Conservation (phyloP, 2,888 invertebrate genomes). For the Hemithea aestivaria region DNA sequence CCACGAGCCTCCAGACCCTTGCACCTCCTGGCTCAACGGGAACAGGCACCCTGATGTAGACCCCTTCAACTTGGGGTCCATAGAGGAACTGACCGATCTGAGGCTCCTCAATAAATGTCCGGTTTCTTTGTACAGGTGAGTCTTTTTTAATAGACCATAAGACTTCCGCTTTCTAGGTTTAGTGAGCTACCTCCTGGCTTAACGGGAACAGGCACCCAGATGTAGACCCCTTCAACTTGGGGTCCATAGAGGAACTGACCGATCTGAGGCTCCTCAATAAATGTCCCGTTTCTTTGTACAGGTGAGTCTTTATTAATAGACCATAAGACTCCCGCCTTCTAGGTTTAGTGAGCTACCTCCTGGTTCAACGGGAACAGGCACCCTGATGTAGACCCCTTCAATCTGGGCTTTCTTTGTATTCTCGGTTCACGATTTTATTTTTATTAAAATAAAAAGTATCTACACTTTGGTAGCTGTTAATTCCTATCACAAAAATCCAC, state of each 20-base stretch:
- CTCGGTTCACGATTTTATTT: too few species aligned
- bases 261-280: slow-evolving; percentile 68
- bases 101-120: slow-evolving; percentile 63
- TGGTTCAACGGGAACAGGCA: slow-evolving; percentile 2
- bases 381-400: slow-evolving; percentile 60
- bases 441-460: too few species aligned
- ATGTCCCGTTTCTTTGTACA: slow-evolving; percentile 63
- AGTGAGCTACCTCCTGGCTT: too few species aligned
- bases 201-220: slow-evolving; percentile 5
- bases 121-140: slow-evolving; percentile 69
- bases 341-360: too few species aligned
- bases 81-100: slow-evolving; percentile 70
- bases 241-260: slow-evolving; percentile 71
- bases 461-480: too few species aligned
- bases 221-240: slow-evolving; percentile 71
- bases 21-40: not conserved
- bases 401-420: too few species aligned
- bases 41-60: slow-evolving; percentile 38
- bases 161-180: too few species aligned
- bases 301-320: too few species aligned
- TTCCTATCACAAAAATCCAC: too few species aligned
- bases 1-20: slow-evolving; percentile 36
- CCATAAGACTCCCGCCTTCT: too few species aligned
- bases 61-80: slow-evolving; percentile 72
- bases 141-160: not conserved